These are phyloP conservation scores for Gryllus longicercus DNA, from an alignment of 2,888 invertebrate species.

Conservation along the genomic window DNA sequence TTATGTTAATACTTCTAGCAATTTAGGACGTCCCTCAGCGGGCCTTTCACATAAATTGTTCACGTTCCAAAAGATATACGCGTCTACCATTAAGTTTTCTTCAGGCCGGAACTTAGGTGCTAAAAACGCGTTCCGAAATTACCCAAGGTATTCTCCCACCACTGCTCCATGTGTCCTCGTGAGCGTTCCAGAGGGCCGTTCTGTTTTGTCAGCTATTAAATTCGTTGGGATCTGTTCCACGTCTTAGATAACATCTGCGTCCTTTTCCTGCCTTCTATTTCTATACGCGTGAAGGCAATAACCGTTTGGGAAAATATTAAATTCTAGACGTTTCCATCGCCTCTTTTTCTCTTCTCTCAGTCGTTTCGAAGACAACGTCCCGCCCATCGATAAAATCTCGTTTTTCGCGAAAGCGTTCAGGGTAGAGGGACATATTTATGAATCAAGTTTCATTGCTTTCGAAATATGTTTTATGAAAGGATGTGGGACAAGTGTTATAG, in stretches of 20 bases:
- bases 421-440: too few relatives aligned
- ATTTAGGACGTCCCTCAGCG: neutral
- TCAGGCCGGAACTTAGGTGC: neutral
- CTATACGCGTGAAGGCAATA: neutral
- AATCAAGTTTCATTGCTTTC: too few relatives aligned
- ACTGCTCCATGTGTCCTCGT: neutral
- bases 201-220: conserved; percentile 7
- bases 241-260: conserved; percentile 17
- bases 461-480: too few relatives aligned
- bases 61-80: neutral
- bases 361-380: neutral
- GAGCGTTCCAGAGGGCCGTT: neutral
- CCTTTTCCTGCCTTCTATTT: neutral
- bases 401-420: too few relatives aligned
- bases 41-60: neutral
- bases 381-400: neutral
- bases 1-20: neutral
- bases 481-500: too few relatives aligned
- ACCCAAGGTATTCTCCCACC: neutral
- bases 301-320: conserved; percentile 1
- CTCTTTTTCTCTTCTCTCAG: neutral
- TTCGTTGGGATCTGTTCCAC: conserved; percentile 5
- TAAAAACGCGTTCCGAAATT: conserved; percentile 9
- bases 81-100: neutral
- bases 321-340: neutral